Conservation (phyloP, 2,888 invertebrate genomes). For the Aplocera efformata region DNA sequence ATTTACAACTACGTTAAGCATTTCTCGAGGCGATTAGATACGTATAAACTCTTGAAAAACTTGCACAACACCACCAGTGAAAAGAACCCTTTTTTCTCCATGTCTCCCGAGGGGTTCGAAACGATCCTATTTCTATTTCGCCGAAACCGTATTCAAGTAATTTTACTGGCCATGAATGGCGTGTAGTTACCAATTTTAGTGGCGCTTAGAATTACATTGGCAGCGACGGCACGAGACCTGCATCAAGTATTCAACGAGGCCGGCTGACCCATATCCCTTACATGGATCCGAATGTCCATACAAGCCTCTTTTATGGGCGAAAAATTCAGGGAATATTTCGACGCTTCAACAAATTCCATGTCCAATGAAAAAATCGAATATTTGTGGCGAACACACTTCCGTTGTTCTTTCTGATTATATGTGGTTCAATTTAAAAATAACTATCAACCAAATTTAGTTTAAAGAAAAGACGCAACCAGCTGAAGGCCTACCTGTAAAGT, state of each 20-base stretch:
- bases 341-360: neutral
- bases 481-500: too few species aligned
- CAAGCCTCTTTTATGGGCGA: neutral
- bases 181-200: conserved; percentile 21
- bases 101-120: conserved; percentile 7
- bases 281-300: neutral
- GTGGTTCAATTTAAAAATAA: too few species aligned
- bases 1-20: too few species aligned
- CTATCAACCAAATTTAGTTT: too few species aligned
- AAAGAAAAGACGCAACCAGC: too few species aligned
- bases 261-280: conserved; percentile 23
- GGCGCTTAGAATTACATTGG: conserved; percentile 16
- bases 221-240: conserved; percentile 9
- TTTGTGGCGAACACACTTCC: too few species aligned
- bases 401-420: too few species aligned
- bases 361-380: too few species aligned
- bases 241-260: conserved; percentile 28
- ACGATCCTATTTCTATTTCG: conserved; percentile 18
- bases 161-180: conserved; percentile 20
- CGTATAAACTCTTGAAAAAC: neutral
- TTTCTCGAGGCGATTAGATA: too few species aligned
- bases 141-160: conserved; percentile 18
- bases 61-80: conserved; percentile 3
- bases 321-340: neutral
- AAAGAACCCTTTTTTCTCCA: conserved; percentile 7